Evolutionary conservation across 1,140 invertebrate genomes (phyloP).

Genomic region (Cyphomyrmex costatus): DNA sequence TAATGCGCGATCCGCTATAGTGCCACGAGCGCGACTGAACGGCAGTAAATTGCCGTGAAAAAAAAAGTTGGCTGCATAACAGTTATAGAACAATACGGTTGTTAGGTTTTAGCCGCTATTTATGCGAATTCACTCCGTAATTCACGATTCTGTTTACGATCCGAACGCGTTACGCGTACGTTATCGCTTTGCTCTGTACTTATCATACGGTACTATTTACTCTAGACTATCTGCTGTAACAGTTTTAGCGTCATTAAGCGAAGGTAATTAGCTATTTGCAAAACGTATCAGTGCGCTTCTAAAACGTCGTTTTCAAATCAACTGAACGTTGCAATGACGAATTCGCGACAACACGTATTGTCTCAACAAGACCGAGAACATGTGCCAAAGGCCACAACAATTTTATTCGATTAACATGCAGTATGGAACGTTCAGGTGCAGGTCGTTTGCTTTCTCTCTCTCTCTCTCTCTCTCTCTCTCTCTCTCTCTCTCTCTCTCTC

Average conservation of each 20-base stretch:
- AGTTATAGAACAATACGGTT: constrained; percentile 61
- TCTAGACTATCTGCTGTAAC: not conserved
- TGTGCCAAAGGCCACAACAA: not conserved
- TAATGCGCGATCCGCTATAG: constrained; percentile 31
- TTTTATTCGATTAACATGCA: not conserved
- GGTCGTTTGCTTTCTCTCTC: not conserved
- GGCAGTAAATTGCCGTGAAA: constrained; percentile 56
- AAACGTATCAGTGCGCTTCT: not conserved
- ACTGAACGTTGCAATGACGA: not conserved
- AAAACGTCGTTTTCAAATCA: not conserved
- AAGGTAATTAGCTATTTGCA: not conserved
- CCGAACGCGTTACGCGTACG: constrained; percentile 25
- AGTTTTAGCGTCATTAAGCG: constrained; percentile 9
- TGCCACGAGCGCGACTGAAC: constrained; percentile 51
- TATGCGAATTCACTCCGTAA: constrained; percentile 29
- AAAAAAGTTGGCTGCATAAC: constrained; percentile 41
- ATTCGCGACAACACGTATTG: no score
- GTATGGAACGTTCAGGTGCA: not conserved
- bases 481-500: no score
- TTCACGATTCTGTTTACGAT: constrained; percentile 29
- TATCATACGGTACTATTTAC: constrained; percentile 5
- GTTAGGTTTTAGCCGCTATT: constrained; percentile 54
- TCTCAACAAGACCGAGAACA: not conserved
- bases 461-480: no score
- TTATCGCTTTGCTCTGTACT: constrained; percentile 19